Evolutionary conservation across 1,140 invertebrate species (phyloP), one percentile per base, ranked within the genome.

Genomic region (Mercenaria mercenaria): DNA sequence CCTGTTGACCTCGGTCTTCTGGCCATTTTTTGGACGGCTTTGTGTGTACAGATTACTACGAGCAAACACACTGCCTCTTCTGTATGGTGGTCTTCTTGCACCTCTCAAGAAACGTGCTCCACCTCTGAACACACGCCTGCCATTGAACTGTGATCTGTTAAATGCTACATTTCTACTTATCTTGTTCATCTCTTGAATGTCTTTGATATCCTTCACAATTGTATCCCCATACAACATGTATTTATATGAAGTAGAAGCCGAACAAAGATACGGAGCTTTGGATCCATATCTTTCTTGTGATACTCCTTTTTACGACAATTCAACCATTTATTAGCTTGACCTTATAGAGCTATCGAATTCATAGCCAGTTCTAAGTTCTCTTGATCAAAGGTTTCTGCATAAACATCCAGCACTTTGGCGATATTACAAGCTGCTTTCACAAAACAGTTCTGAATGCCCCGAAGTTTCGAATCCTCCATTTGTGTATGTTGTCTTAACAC

Each of bases 391-490:
- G 43, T 26, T 61, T 81, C 59, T 23, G 79, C 79, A 81, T 32
- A 39, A 47, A 11, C 4, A 61, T 81, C 47, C 29, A 81, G 8
- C 13, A 47, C 43, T 15, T 47, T 47, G 6, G 15, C 43, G 15
- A 47, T 15, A 47, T 47, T 47, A 47, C 43, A 61, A 61, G 79
- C 15, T 15, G 59, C 79, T 20, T 52, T 77, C 1, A 52, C 26
- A 3, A 77, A 2, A 81, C 79, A 61, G 32, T 81, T 81, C 47
- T 81, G 79, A 34, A 81, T 64, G 23, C 79, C 52, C 41, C 79
- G 59, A 15, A 81, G n/a, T 64, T 81, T 81, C 1, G 50, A 81
- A 37, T 81, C 79, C n/a, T 81, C 50, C 50, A 81, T 81, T 81
- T 81, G 79, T 56, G 56, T 81, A n/a, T 29, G 3, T 61, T 59